phyloP scores from a whole-genome alignment of 1,140 invertebrate genomes.

The Probaryconus sp. region DNA sequence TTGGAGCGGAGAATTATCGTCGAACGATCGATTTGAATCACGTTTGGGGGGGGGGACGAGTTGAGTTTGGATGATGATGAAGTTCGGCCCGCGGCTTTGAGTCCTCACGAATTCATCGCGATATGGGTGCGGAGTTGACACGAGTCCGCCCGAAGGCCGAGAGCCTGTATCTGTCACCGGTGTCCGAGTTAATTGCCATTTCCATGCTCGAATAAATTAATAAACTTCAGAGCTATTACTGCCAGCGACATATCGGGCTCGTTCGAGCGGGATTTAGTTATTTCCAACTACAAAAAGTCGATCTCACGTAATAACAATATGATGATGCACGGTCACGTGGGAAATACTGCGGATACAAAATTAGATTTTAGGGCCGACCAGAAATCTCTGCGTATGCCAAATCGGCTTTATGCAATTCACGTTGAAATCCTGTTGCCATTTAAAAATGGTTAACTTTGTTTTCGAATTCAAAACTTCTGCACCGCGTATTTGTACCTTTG shows the following conservation, averaged over 20 bases:
- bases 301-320: conserved; percentile 59
- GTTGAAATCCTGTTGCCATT: too few species aligned
- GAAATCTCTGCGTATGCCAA: conserved; percentile 28
- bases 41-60: too few species aligned
- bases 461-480: too few species aligned
- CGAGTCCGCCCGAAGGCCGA: conserved; percentile 70
- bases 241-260: conserved; percentile 64
- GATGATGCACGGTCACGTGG: conserved; percentile 57
- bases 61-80: conserved; percentile 18
- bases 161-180: conserved; percentile 76
- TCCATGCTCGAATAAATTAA: conserved; percentile 78
- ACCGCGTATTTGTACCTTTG: too few species aligned
- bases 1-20: conserved; percentile 35
- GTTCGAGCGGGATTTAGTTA: conserved; percentile 61
- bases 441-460: too few species aligned
- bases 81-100: conserved; percentile 44
- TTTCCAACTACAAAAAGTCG: conserved; percentile 60
- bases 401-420: conserved; percentile 37
- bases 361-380: conserved; percentile 28
- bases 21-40: conserved; percentile 48
- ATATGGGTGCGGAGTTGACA: conserved; percentile 59
- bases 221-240: conserved; percentile 72
- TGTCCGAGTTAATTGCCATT: conserved; percentile 77
- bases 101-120: conserved; percentile 39
- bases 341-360: conserved; percentile 49